These are phyloP conservation scores for Propithecus perrieri DNA, from an alignment of 2,797 vertebrate genomes.

Conservation along the genomic window DNA sequence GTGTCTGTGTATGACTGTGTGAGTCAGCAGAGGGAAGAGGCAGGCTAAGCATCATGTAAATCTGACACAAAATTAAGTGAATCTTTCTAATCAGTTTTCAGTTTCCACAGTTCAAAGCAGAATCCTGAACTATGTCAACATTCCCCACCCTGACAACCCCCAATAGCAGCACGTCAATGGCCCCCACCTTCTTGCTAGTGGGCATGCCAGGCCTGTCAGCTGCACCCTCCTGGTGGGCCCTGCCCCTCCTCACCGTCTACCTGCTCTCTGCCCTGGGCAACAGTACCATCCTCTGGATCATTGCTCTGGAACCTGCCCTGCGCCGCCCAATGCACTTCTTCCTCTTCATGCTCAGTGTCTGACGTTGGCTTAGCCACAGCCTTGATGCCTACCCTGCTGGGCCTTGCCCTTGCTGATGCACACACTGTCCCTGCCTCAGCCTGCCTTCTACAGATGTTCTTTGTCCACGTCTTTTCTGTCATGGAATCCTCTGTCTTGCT, in stretches of 20 bases:
- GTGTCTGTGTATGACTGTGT: not conserved
- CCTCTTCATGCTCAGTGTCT: slow-evolving; percentile 74
- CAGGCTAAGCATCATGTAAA: not conserved
- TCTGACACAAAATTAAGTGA: not conserved
- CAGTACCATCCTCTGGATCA: slow-evolving; percentile 63
- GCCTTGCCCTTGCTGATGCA: slow-evolving; percentile 59
- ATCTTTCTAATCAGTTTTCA: slow-evolving; percentile 51
- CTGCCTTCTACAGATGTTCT: slow-evolving; percentile 87
- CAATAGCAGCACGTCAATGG: slow-evolving; percentile 38
- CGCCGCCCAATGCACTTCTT: slow-evolving; percentile 73
- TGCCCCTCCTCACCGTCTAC: slow-evolving; percentile 54
- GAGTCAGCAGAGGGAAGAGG: not conserved
- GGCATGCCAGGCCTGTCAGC: slow-evolving; percentile 67
- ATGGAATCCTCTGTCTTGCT: slow-evolving; percentile 78
- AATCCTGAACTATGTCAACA: slow-evolving; percentile 47
- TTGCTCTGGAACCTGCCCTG: slow-evolving; percentile 62
- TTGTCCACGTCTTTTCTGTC: slow-evolving; percentile 80
- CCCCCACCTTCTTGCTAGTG: slow-evolving; percentile 62
- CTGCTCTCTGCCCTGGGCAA: slow-evolving; percentile 71
- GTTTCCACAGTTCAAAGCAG: not conserved
- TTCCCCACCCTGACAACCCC: not conserved
- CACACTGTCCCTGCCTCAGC: slow-evolving; percentile 57
- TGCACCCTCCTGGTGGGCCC: slow-evolving; percentile 63
- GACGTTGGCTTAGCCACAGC: slow-evolving; percentile 84
- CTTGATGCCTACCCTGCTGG: slow-evolving; percentile 83